These are phyloP conservation scores for Acanthochromis polyacanthus DNA, from an alignment of 2,113 vertebrate genomes.

Conservation along the genomic window DNA sequence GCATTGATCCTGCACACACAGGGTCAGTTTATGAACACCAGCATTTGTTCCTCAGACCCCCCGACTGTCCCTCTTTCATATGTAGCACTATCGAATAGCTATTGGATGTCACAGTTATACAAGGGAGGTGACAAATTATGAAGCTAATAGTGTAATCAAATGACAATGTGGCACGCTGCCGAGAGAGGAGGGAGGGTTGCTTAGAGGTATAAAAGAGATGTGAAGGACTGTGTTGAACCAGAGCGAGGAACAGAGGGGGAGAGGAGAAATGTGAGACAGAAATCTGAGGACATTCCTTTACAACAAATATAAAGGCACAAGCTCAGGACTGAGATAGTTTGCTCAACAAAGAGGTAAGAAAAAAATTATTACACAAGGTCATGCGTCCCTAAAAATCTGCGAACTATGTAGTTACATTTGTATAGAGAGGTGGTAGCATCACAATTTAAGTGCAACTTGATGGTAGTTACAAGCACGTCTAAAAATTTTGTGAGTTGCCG, in stretches of 20 bases:
- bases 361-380: not conserved
- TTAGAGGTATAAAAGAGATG: conserved; percentile 62
- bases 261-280: conserved; percentile 49
- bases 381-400: not conserved
- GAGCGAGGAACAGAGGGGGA: conserved; percentile 55
- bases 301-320: not conserved
- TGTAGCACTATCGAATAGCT: conserved; percentile 46
- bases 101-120: conserved; percentile 26
- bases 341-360: conserved; percentile 62
- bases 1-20: conserved; percentile 27
- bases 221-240: conserved; percentile 50
- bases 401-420: not conserved
- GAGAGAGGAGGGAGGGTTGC: conserved; percentile 58
- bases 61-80: conserved; percentile 26
- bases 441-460: no score
- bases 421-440: not conserved
- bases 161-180: conserved; percentile 42
- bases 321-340: not conserved
- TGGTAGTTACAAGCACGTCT: no score
- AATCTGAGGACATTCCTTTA: conserved; percentile 12
- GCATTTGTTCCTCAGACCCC: conserved; percentile 33
- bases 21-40: conserved; percentile 26
- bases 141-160: conserved; percentile 51
- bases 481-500: no score
- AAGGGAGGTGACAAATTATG: conserved; percentile 48